Evolutionary conservation across 1,140 invertebrate species (phyloP), one percentile per base, ranked within the genome.

Genomic region (Drosophila guanche): DNA sequence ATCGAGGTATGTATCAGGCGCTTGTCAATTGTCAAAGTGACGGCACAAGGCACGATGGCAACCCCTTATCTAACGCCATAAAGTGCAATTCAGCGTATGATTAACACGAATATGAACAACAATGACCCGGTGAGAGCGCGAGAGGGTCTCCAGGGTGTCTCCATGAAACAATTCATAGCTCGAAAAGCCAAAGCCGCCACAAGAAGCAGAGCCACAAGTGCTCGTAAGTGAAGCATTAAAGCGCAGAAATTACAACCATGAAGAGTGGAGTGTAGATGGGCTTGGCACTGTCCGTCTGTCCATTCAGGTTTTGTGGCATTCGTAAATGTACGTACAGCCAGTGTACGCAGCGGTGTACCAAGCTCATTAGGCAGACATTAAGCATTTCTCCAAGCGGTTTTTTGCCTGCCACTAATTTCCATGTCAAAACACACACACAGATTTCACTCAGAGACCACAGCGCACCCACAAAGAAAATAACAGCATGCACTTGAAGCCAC

Each of bases 41-140:
- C 52, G 29, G 16, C 67, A 50, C 56, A 71, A 25, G 25, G 16
- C 33, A 52, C 46, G 23, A 51, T 33, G 40, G 62, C 54, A 57
- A 66, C 56, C 65, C 45, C 57, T 86, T 86, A 88, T 80, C 69
- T 88, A 88, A 88, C 69, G 61, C 40, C 71, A 67, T 81, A 85
- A 86, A 86, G 73, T 86, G 81, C 81, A 86, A 86, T 86, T 86
- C 83, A 86, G 83, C 81, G 77, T 78, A 78, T 78, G 81, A 88
- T 85, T 86, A 81, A 85, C 81, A 80, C 69, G 60, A 84, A 72
- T 66, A 59, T 65, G 37, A 60, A 47, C 57, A 56, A 23, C 56
- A 50, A 37, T 62, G 62, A 76, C 45, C 57, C 46, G 63, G 71
- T 74, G 75, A 77, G 75, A 79, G 61, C 51, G 47, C 59, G 29